phyloP scores from a whole-genome alignment of 2,113 vertebrate genomes.

The Oryzias woworae region DNA sequence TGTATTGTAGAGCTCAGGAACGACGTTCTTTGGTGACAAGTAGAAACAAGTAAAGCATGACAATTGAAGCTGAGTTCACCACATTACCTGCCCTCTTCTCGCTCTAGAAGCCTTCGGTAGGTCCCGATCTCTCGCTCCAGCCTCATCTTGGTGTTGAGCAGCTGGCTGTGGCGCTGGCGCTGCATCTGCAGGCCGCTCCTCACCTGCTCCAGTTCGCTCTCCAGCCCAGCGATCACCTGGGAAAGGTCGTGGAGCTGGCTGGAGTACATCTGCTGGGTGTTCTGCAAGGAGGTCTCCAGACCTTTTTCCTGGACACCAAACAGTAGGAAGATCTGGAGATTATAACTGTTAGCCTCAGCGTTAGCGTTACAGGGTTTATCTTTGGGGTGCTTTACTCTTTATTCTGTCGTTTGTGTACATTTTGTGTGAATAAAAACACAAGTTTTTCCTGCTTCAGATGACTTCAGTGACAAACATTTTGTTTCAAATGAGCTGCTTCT shows the following conservation, averaged over 20 bases:
- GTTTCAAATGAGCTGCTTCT: no score
- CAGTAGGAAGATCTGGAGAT: not conserved
- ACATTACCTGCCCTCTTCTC: constrained; percentile 90
- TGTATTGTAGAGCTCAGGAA: not conserved
- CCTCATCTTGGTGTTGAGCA: constrained; percentile 95
- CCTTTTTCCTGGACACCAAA: constrained; percentile 84
- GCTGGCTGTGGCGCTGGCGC: constrained; percentile 85
- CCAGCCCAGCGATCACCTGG: constrained; percentile 82
- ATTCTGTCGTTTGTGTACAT: no score
- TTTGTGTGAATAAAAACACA: no score
- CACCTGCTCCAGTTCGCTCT: constrained; percentile 87
- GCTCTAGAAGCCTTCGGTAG: constrained; percentile 88
- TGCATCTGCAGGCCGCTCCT: constrained; percentile 85
- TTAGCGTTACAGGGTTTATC: no score
- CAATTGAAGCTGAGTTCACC: not conserved
- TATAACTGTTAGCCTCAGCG: not conserved
- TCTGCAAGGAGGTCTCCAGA: constrained; percentile 84
- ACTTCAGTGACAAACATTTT: no score
- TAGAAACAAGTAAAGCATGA: not conserved
- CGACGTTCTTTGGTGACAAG: not conserved
- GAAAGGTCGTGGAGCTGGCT: constrained; percentile 86
- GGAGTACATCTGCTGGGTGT: constrained; percentile 86
- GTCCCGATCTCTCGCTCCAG: constrained; percentile 94
- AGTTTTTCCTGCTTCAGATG: no score
- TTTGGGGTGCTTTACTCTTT: no score